Conservation (phyloP, 2,113 vertebrate genomes). For the Hyperoodon ampullatus region DNA sequence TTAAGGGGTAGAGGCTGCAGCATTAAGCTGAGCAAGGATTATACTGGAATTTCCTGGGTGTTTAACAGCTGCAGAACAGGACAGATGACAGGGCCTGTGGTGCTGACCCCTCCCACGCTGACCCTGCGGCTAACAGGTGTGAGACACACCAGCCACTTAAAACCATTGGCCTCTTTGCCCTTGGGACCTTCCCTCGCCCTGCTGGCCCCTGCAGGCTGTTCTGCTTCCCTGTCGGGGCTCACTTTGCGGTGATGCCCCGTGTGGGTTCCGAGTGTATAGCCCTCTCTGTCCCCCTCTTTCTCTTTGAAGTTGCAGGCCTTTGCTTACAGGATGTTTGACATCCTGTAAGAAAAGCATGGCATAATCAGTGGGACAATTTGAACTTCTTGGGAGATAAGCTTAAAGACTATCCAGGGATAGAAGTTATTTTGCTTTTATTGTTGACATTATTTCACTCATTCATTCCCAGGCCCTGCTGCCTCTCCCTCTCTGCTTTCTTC, state of each 20-base stretch:
- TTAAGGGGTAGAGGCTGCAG: slow-evolving; percentile 54
- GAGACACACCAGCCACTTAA: not conserved
- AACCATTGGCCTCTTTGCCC: not conserved
- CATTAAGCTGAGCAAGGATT: slow-evolving; percentile 62
- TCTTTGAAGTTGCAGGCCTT: not conserved
- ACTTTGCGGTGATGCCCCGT: not conserved
- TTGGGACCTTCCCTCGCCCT: not conserved
- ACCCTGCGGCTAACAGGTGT: slow-evolving; percentile 70
- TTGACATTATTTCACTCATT: not conserved
- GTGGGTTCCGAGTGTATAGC: fast-evolving
- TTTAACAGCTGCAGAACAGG: slow-evolving; percentile 70
- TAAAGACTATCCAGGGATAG: not conserved
- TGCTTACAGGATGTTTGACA: too few relatives aligned
- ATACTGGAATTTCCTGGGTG: slow-evolving; percentile 68
- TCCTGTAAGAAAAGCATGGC: not conserved
- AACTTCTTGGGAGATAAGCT: not conserved
- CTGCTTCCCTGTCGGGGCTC: not conserved
- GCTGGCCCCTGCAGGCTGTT: not conserved
- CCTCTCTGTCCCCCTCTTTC: not conserved
- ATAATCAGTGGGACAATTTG: not conserved
- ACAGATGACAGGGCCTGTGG: not conserved
- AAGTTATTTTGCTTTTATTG: not conserved
- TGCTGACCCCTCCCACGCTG: slow-evolving; percentile 59
- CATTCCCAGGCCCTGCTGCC: not conserved
- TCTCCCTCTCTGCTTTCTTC: not conserved